Evolutionary conservation across 2,113 vertebrate species (phyloP), one percentile per base, ranked within the genome.

Genomic region (Cynoglossus semilaevis): DNA sequence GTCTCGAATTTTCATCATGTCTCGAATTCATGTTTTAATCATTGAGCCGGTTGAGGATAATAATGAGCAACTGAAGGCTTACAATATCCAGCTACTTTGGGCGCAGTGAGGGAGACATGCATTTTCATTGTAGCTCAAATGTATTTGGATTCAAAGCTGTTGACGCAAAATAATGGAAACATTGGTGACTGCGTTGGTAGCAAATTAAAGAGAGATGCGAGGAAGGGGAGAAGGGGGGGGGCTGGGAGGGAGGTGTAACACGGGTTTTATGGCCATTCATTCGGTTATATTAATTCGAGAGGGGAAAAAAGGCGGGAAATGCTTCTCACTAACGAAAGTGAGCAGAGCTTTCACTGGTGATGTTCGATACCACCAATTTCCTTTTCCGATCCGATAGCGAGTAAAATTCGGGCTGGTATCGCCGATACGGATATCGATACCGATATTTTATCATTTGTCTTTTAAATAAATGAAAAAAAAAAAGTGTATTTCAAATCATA

Each of bases 1-100:
- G n/a, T n/a, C n/a, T n/a, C n/a, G n/a, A n/a, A 82, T 85, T 75
- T 81, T 63, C 66, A 71, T 46, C 58, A 67, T 59, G 62, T 9
- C 62, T 63, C 36, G 12, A n/a, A 54, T 78, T 87, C 83, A 85
- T 84, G 79, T 86, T 86, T 88, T 80, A 88, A 85, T 85, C 81
- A 87, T 82, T 58, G 55, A 47, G 74, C 63, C 45, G 37, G 55
- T 41, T 67, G 61, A 49, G 56, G 61, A 52, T 64, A 35, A 78
- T 87, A 86, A 88, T 85, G 83, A 87, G 78, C 67, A 67, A 70
- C 76, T 74, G 82, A 76, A 75, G 74, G 70, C 60, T 63, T 65
- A 85, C 67, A 77, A 77, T 80, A 80, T 65, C 61, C 66, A 56
- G 52, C 51, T 17, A 40, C 67, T 83, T 67, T 16, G 5, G 72